Percentiles rank a stretch among this genome's conserved stretches.
Evolutionary conservation across 1,140 invertebrate genomes (phyloP).

Genomic region (Physella acuta): DNA sequence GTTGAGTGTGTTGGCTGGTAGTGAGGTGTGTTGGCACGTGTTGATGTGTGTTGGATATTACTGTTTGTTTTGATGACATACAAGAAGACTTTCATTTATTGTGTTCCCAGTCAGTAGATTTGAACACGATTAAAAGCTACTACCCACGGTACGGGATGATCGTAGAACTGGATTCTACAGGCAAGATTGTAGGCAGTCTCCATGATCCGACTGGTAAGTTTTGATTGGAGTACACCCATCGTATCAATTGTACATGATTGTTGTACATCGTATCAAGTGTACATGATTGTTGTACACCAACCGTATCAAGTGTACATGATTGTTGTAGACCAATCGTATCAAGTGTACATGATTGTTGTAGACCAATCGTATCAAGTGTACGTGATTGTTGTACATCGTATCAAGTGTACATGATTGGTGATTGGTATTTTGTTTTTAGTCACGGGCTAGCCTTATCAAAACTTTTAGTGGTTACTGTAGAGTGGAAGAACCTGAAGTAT

Average conservation of each 20-base stretch:
- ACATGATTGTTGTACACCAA: neutral
- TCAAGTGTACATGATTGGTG: too few species aligned
- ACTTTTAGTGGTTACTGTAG: too few species aligned
- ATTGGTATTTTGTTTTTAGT: too few species aligned
- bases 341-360: neutral
- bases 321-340: neutral
- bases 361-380: neutral
- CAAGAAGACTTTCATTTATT: too few species aligned
- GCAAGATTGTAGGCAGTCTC: conserved; percentile 54
- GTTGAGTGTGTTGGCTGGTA: neutral
- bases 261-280: neutral
- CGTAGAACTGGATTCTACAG: conserved; percentile 54
- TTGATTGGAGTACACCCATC: too few species aligned
- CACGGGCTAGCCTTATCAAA: too few species aligned
- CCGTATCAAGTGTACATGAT: neutral
- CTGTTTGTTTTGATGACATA: too few species aligned
- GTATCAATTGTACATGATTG: neutral
- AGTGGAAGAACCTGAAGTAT: too few species aligned
- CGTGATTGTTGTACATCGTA: neutral
- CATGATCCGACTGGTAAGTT: conserved; percentile 55
- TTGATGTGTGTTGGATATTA: neutral
- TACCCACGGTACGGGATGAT: conserved; percentile 63
- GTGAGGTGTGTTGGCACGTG: too few species aligned
- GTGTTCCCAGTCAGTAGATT: neutral
- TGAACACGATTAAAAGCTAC: conserved; percentile 2